Evolutionary conservation across 2,797 vertebrate genomes (phyloP), one percentile per base, ranked within the genome.

Genomic region (Falco rusticolus): DNA sequence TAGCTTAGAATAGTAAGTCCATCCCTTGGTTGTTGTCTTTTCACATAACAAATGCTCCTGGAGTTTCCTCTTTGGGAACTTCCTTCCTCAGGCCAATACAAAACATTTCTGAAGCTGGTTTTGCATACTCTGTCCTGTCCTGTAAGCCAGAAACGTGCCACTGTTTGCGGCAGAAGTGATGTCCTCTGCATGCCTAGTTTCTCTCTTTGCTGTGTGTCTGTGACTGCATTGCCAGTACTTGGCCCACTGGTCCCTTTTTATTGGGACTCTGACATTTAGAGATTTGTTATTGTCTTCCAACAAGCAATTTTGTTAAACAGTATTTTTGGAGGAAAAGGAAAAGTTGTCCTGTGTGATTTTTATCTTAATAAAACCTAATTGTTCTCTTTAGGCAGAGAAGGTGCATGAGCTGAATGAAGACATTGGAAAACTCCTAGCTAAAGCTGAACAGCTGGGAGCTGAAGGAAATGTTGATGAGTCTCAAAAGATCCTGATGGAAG

Each of bases 391-490:
- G 99, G 99, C 99, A 65, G 99, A 99, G 98, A 99, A 99, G 89
- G 99, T 99, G 60, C 99, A 99, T 12, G 99, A 99, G 93, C 97
- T 99, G 97, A 99, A 99, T 65, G 99, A 99, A 97, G 99, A 99
- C 97, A 99, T 99, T 61, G 99, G 99, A 80, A 99, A 99, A 91
- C 98, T 99, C 21, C 97, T 99, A 95, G 99, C 99, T 60, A 99
- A 99, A 97, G 99, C 99, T 8, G 99, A 99, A 88, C 99, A 99
- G 97, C 98, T 99, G 25, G 99, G 99, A 75, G 99, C 99, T 3
- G 99, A 99, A 97, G 99, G 99, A 74, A 99, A 99, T 48, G 99
- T 99, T 82, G 99, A 99, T 12, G 99, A 99, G 83, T 99, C 99
- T 45, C 99, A 99, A 96, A 99, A 99, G 97, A 99, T 99, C 72